A percentile compares a stretch with the other conserved stretches of the same genome.
phyloP scores from a whole-genome alignment of 2,888 invertebrate genomes.

The Leucoptera coffeella region DNA sequence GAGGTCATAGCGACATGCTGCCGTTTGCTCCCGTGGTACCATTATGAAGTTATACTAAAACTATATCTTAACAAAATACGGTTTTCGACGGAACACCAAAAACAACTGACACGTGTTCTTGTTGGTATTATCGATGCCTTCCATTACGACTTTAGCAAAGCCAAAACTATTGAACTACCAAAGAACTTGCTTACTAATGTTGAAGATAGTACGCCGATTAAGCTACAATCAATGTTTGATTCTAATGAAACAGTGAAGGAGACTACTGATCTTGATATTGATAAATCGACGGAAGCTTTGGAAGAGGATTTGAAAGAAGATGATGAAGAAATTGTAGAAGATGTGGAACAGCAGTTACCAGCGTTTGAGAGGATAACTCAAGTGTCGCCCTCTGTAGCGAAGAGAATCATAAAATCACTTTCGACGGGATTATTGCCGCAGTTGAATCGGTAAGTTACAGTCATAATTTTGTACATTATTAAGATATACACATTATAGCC shows the following conservation, averaged over 20 bases:
- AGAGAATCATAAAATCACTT: constrained; percentile 66
- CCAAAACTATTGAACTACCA: constrained; percentile 24
- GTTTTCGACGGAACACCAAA: constrained; percentile 68
- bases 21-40: constrained; percentile 79
- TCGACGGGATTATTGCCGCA: constrained; percentile 71
- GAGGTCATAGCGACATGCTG: constrained; percentile 74
- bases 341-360: constrained; percentile 15
- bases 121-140: constrained; percentile 82
- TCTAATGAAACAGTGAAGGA: not conserved
- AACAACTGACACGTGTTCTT: constrained; percentile 71
- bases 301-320: constrained; percentile 25
- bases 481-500: too few relatives aligned
- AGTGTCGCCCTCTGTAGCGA: constrained; percentile 67
- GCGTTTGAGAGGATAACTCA: constrained; percentile 41
- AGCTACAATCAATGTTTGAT: not conserved
- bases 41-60: constrained; percentile 77
- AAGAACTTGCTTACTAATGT: constrained; percentile 22
- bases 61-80: constrained; percentile 74
- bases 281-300: constrained; percentile 13
- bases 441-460: constrained; percentile 62
- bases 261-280: constrained; percentile 3
- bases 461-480: too few relatives aligned
- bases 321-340: constrained; percentile 26
- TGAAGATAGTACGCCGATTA: constrained; percentile 9
- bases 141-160: constrained; percentile 80